Evolutionary conservation across 2,888 invertebrate species (phyloP).

Genomic region (Oxyteleia sp.): DNA sequence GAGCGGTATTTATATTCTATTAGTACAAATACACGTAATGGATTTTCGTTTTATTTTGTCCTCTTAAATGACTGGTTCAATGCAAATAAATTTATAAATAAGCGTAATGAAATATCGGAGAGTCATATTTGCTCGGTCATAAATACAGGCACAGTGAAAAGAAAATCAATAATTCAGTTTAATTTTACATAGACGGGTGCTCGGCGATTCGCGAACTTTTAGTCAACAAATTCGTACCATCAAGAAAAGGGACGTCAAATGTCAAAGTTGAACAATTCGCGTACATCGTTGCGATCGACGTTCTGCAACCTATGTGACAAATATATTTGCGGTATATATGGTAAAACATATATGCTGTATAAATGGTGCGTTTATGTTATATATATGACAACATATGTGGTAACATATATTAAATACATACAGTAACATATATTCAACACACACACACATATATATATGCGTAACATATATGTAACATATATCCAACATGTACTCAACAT

Average conservation of each 20-base stretch:
- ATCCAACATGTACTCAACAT: too few species aligned
- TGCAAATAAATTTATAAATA: constrained; percentile 35
- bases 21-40: constrained; percentile 18
- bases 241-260: constrained; percentile 20
- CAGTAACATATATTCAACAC: too few species aligned
- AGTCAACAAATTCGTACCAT: constrained; percentile 7
- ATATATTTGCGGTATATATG: too few species aligned
- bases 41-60: constrained; percentile 11
- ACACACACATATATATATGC: too few species aligned
- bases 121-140: constrained; percentile 36
- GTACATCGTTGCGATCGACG: neutral
- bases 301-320: too few species aligned
- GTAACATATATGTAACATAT: too few species aligned
- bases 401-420: too few species aligned
- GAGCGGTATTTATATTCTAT: constrained; percentile 32
- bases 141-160: neutral
- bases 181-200: constrained; percentile 27
- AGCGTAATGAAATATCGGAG: constrained; percentile 23
- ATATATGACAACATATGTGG: too few species aligned
- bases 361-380: too few species aligned
- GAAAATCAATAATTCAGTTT: constrained; percentile 42
- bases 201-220: constrained; percentile 8
- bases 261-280: constrained; percentile 19
- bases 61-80: constrained; percentile 10
- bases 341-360: too few species aligned